Conservation (phyloP, 2,888 invertebrate genomes). For the Eupithecia insigniata region DNA sequence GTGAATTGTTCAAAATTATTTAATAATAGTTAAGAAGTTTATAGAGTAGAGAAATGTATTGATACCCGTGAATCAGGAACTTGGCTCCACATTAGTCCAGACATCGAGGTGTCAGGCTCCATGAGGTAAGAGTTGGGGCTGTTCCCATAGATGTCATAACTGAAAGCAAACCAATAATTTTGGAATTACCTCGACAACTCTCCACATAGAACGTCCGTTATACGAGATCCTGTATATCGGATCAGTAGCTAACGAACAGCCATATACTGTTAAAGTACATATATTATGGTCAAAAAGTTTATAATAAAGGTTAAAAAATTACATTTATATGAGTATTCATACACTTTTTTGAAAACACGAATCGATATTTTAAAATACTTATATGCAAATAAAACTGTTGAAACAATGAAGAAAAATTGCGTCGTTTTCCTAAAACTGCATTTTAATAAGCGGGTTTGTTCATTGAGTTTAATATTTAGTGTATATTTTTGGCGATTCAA, state of each 20-base stretch:
- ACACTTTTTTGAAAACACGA: too few relatives aligned
- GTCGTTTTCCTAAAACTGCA: background rate
- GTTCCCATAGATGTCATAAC: conserved; percentile 69
- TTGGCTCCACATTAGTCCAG: conserved; percentile 74
- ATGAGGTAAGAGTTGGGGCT: conserved; percentile 55
- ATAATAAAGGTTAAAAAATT: too few relatives aligned
- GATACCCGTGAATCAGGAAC: conserved; percentile 75
- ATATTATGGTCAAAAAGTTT: too few relatives aligned
- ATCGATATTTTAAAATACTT: too few relatives aligned
- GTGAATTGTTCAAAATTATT: too few relatives aligned
- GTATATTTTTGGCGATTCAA: background rate
- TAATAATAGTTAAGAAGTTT: too few relatives aligned
- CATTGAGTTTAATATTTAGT: background rate
- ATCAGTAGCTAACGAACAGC: too few relatives aligned
- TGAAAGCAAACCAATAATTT: conserved; percentile 52
- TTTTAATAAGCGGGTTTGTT: background rate
- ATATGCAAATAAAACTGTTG: background rate
- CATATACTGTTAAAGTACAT: too few relatives aligned
- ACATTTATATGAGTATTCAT: too few relatives aligned
- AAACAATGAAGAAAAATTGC: background rate
- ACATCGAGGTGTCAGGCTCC: conserved; percentile 70
- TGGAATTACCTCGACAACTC: background rate
- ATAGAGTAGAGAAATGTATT: conserved; percentile 18
- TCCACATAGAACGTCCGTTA: too few relatives aligned
- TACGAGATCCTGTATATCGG: too few relatives aligned